Conservation (phyloP, 2,888 invertebrate species). For the Timandra comae region DNA sequence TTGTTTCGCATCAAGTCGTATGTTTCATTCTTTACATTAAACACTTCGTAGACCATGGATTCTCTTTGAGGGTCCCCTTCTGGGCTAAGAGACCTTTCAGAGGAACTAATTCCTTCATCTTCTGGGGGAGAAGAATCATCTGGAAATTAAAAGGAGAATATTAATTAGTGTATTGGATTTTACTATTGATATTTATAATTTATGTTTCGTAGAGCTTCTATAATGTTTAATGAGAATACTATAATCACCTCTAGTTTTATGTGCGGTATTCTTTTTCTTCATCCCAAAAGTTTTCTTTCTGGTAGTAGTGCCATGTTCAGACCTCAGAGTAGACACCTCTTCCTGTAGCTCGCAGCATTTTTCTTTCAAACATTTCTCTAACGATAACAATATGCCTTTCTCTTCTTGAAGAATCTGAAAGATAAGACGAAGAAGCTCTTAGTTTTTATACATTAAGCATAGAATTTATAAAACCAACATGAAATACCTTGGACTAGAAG, state of each 20-base stretch:
- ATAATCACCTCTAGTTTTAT: slow-evolving; percentile 63
- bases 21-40: slow-evolving; percentile 76
- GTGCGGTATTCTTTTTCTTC: slow-evolving; percentile 65
- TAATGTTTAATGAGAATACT: neutral
- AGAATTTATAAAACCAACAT: no score
- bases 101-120: slow-evolving; percentile 92
- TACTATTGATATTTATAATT: neutral
- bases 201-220: neutral
- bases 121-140: slow-evolving; percentile 86
- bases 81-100: slow-evolving; percentile 86
- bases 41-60: slow-evolving; percentile 78
- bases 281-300: slow-evolving; percentile 67
- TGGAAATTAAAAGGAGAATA: slow-evolving; percentile 46
- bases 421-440: neutral
- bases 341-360: slow-evolving; percentile 85
- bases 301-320: slow-evolving; percentile 68
- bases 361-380: slow-evolving; percentile 85
- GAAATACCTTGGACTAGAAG: no score
- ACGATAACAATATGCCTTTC: slow-evolving; percentile 82
- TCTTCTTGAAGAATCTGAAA: slow-evolving; percentile 85
- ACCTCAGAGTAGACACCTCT: slow-evolving; percentile 79
- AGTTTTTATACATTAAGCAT: no score
- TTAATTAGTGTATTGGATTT: neutral
- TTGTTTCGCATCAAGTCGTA: slow-evolving; percentile 67
- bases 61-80: slow-evolving; percentile 80